Conservation (phyloP, 2,888 invertebrate genomes). For the Dicycla oo region DNA sequence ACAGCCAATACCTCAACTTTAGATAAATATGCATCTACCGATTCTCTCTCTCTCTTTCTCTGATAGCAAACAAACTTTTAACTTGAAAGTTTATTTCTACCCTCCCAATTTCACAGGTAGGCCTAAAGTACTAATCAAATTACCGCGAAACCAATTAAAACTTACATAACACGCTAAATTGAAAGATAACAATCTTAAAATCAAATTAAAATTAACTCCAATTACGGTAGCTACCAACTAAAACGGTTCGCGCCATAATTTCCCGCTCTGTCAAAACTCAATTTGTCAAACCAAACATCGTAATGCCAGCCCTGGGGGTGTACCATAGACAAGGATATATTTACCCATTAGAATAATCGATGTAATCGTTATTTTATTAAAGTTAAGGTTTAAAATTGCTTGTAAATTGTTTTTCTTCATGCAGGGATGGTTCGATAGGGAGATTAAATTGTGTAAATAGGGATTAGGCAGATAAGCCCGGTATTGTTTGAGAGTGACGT, state of each 20-base stretch:
- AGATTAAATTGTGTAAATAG: slow-evolving; percentile 90
- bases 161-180: slow-evolving; percentile 55
- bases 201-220: slow-evolving; percentile 76
- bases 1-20: too few relatives aligned
- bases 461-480: slow-evolving; percentile 88
- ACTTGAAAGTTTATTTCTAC: slow-evolving; percentile 9
- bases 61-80: background rate
- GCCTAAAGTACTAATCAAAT: slow-evolving; percentile 48
- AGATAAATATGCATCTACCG: too few relatives aligned
- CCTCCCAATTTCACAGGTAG: slow-evolving; percentile 21
- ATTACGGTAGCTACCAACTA: slow-evolving; percentile 78
- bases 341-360: slow-evolving; percentile 61
- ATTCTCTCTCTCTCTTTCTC: too few relatives aligned
- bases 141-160: slow-evolving; percentile 63
- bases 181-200: slow-evolving; percentile 72
- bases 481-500: slow-evolving; percentile 84
- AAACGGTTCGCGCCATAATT: slow-evolving; percentile 79
- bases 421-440: slow-evolving; percentile 70
- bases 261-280: slow-evolving; percentile 89
- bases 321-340: slow-evolving; percentile 69
- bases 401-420: slow-evolving; percentile 62
- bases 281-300: slow-evolving; percentile 89
- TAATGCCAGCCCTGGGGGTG: slow-evolving; percentile 80
- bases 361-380: slow-evolving; percentile 72
- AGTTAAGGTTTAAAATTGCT: slow-evolving; percentile 79